Evolutionary conservation across 2,888 invertebrate species (phyloP).

Genomic region (Heteropelma amictum): DNA sequence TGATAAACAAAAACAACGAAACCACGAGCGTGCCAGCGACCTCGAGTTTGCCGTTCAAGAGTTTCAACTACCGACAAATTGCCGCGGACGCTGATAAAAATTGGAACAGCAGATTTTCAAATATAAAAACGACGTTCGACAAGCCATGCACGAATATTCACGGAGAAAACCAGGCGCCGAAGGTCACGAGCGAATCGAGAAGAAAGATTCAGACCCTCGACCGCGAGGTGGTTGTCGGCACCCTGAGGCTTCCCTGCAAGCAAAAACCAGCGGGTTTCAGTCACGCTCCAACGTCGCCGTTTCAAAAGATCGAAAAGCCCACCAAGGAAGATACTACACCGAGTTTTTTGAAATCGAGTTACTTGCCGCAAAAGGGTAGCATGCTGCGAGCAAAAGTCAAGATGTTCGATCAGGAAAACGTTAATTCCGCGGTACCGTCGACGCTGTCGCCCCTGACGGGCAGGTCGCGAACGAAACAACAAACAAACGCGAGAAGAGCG

Average conservation of each 20-base stretch:
- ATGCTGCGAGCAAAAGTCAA: slow-evolving; percentile 67
- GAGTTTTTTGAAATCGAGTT: slow-evolving; percentile 61
- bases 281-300: slow-evolving; percentile 74
- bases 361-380: slow-evolving; percentile 62
- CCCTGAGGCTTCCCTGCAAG: slow-evolving; percentile 44
- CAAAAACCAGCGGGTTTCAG: slow-evolving; percentile 63
- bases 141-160: slow-evolving; percentile 68
- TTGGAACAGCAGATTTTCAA: slow-evolving; percentile 91
- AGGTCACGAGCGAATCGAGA: no score
- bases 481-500: slow-evolving; percentile 17
- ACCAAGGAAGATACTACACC: slow-evolving; percentile 30
- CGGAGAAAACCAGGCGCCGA: neutral
- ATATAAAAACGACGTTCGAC: slow-evolving; percentile 90
- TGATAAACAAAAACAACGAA: slow-evolving; percentile 87
- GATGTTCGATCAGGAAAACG: slow-evolving; percentile 64
- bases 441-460: slow-evolving; percentile 17
- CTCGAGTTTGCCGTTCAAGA: slow-evolving; percentile 65
- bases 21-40: slow-evolving; percentile 61
- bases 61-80: slow-evolving; percentile 66
- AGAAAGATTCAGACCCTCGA: no score
- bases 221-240: slow-evolving; percentile 50
- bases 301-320: slow-evolving; percentile 68
- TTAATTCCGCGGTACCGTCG: neutral
- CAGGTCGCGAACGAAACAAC: slow-evolving; percentile 55
- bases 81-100: slow-evolving; percentile 78